Conservation (phyloP, 2,888 invertebrate genomes). For the Iselma pallidipennis region DNA sequence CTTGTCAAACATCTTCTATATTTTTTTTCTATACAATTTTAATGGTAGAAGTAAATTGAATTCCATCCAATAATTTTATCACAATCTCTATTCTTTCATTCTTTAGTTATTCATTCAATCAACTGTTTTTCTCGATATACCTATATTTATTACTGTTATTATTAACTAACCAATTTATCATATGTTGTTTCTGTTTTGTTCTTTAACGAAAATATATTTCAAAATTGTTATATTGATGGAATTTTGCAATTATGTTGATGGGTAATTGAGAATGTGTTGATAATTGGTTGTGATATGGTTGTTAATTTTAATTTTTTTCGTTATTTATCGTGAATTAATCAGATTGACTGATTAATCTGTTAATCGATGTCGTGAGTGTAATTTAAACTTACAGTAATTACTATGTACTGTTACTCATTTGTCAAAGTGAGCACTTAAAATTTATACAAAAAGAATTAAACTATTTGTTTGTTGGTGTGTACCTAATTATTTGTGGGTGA, state of each 20-base stretch:
- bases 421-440: neutral
- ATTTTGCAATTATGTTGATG: too few species aligned
- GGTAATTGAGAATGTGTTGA: neutral
- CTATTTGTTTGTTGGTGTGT: too few species aligned
- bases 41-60: neutral
- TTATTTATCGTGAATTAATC: neutral
- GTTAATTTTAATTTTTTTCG: neutral
- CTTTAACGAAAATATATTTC: too few species aligned
- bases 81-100: neutral
- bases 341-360: neutral
- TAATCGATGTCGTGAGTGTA: neutral
- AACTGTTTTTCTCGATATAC: neutral
- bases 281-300: neutral
- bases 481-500: neutral
- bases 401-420: too few species aligned
- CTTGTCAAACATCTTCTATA: neutral
- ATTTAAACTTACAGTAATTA: too few species aligned
- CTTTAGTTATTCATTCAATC: neutral
- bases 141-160: neutral
- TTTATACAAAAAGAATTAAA: too few species aligned
- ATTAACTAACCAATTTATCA: neutral
- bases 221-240: too few species aligned
- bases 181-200: too few species aligned
- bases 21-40: neutral
- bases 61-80: too few species aligned